Evolutionary conservation across 2,113 vertebrate genomes (phyloP).

Genomic region (Diadophis punctatus): DNA sequence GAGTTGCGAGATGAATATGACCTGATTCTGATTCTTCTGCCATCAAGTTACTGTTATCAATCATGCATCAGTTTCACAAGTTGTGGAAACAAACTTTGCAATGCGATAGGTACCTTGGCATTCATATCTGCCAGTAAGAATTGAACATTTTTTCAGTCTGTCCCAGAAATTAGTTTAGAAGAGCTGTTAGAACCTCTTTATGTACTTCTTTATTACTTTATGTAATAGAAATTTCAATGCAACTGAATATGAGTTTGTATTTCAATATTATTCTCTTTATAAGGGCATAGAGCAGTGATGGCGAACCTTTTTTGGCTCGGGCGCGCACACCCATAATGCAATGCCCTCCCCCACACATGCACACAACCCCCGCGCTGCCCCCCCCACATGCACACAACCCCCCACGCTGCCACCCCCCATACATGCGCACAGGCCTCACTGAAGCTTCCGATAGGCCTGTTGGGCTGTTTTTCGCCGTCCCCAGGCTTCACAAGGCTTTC

Average conservation of each 20-base stretch:
- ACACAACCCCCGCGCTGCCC: no score
- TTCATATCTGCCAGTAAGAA: background rate
- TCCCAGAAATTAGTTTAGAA: background rate
- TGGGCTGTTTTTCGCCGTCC: no score
- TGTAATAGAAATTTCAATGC: background rate
- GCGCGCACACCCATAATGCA: no score
- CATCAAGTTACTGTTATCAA: slow-evolving; percentile 32
- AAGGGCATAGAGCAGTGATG: no score
- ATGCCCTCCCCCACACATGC: no score
- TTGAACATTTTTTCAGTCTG: background rate
- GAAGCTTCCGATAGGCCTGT: no score
- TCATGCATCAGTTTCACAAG: background rate
- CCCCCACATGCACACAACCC: no score
- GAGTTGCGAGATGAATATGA: background rate
- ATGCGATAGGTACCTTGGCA: background rate
- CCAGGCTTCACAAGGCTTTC: no score
- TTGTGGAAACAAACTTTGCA: background rate
- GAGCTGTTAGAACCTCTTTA: background rate
- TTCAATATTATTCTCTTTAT: background rate
- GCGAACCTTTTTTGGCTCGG: no score
- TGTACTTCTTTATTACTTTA: background rate
- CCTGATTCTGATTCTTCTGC: slow-evolving; percentile 58
- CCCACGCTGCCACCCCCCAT: no score
- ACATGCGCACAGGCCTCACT: no score
- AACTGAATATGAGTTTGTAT: background rate